Base-by-base conservation (phyloP, 2,113 vertebrate species). In the Rhegmatorhina hoffmannsi region DNA sequence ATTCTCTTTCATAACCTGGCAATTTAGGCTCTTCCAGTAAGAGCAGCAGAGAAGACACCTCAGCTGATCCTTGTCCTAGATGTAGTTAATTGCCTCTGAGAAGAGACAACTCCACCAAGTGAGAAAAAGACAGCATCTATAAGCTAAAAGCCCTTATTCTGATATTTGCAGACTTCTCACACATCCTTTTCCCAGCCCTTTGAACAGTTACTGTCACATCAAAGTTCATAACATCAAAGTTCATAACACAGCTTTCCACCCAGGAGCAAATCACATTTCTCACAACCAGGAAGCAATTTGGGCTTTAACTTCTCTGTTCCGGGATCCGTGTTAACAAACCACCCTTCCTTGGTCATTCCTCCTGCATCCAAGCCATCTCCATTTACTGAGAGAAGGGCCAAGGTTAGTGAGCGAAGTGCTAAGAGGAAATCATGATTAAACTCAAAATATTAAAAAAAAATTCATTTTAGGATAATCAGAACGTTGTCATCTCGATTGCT, bases 151-250 rank as follows among this genome's bases (percentile, higher is more conserved):
- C 50, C 15, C 63, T 86, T 73, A 72, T 92, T 89, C 78, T 80
- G 55, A 63, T 59, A 85, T 94, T 79, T 76, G 29, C 59, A 91
- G 72, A 63, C 33, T 94, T 70, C 79, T 90, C 60, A 68, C 64
- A 67, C 34, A 28, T 83, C 69, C 29, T 77, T 91, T 66, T 9
- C 8, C 34, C 55, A 52, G 53, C 18, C 9, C 55, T 93, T 90
- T 77, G 85, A 95, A 77, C 50, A 92, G 89, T 62, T 80, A 36
- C 76, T 87, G 91, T 94, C 82, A 84, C 84, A 86, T 87, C 92
- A 80, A 96, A 95, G 72, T 75, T 82, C 55, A 7, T 34, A 87
- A 76, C 82, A 88, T 92, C 84, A 67, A 86, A 87, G 84, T 87
- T 91, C 59, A 23, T 76, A 69, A 21, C 55, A 93, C 50, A 62